Conservation (phyloP, 2,113 vertebrate genomes). For the Apteryx mantelli region DNA sequence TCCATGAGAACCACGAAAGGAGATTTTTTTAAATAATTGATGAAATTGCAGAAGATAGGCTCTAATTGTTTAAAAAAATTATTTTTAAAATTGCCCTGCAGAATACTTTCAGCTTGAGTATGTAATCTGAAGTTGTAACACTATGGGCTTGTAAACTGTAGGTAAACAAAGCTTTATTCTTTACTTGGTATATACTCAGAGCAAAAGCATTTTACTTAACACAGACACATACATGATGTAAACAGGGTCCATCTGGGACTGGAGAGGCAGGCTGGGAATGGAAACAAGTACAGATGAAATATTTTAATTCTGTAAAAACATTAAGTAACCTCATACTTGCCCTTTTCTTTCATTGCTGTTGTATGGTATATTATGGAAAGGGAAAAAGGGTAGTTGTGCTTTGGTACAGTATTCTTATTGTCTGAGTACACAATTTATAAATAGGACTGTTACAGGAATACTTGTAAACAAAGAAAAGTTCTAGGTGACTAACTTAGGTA, state of each 20-base stretch:
- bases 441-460: background rate
- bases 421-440: background rate
- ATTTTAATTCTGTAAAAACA: background rate
- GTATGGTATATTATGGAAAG: background rate
- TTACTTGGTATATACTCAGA: background rate
- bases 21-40: background rate
- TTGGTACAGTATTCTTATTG: background rate
- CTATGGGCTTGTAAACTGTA: background rate
- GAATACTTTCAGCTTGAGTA: background rate
- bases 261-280: background rate
- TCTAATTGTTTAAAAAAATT: background rate
- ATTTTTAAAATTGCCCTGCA: background rate
- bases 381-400: background rate
- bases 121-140: background rate
- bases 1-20: background rate
- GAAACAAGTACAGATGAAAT: background rate
- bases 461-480: background rate
- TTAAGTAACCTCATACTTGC: background rate
- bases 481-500: background rate
- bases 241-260: background rate
- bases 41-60: background rate
- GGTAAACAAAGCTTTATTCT: background rate
- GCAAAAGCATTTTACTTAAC: background rate
- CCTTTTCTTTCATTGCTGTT: background rate
- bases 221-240: accelerated